These are phyloP conservation scores for Brachypteracias leptosomus DNA, from an alignment of 2,113 vertebrate genomes.

Conservation along the genomic window DNA sequence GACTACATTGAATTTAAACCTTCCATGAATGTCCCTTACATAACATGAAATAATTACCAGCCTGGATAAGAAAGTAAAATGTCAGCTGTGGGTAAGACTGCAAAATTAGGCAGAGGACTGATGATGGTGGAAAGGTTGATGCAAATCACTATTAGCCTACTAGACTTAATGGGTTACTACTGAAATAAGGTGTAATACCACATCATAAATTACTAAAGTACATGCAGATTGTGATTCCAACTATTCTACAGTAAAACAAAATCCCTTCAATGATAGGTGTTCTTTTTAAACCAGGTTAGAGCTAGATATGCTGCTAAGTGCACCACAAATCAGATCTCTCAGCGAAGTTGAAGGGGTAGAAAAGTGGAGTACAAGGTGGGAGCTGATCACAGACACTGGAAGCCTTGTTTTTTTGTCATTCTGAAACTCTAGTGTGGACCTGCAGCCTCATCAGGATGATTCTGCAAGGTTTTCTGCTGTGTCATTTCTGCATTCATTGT, in stretches of 20 bases:
- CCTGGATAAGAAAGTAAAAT: not conserved
- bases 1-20: not conserved
- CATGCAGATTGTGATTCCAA: not conserved
- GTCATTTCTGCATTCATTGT: not conserved
- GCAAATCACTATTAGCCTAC: not conserved
- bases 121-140: not conserved
- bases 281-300: not conserved
- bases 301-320: not conserved
- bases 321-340: not conserved
- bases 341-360: not conserved
- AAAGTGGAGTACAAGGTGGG: not conserved
- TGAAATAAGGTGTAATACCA: not conserved
- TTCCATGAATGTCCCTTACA: not conserved
- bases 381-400: not conserved
- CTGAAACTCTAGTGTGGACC: not conserved
- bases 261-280: not conserved
- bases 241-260: not conserved
- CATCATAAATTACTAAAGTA: not conserved
- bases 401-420: not conserved
- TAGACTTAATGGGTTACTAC: not conserved
- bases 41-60: not conserved
- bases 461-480: not conserved
- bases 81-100: not conserved
- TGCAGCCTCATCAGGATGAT: not conserved
- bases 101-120: not conserved